Conservation (phyloP, 2,113 vertebrate genomes). For the Climacteris rufus region DNA sequence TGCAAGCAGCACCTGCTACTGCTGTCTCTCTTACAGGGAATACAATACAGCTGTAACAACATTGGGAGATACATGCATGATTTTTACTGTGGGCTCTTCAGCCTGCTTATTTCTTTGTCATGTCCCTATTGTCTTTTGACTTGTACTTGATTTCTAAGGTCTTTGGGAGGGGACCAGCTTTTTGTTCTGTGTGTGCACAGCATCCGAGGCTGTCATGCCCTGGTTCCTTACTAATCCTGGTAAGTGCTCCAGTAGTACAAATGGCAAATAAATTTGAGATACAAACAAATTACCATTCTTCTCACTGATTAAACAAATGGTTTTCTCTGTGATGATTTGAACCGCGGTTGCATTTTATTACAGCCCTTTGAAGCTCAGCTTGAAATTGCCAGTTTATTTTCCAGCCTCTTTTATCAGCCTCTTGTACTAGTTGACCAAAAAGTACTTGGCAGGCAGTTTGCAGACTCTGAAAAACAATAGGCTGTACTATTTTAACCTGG, state of each 20-base stretch:
- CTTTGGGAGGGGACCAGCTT: neutral
- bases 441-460: slow-evolving; percentile 33
- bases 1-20: slow-evolving; percentile 9
- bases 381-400: slow-evolving; percentile 4
- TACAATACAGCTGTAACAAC: slow-evolving; percentile 24
- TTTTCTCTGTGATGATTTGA: neutral
- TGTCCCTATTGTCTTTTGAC: neutral
- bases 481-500: slow-evolving; percentile 43
- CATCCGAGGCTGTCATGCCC: neutral
- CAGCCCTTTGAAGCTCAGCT: neutral
- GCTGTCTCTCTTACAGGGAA: neutral
- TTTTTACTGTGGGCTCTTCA: neutral
- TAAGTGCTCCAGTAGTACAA: neutral
- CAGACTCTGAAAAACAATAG: slow-evolving; percentile 27
- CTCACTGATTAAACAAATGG: neutral
- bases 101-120: slow-evolving; percentile 45
- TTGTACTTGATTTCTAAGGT: neutral
- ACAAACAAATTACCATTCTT: slow-evolving; percentile 25
- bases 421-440: neutral
- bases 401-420: neutral
- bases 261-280: slow-evolving; percentile 10
- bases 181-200: slow-evolving; percentile 2
- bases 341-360: neutral
- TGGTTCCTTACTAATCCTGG: neutral
- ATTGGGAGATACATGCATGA: neutral